A percentile compares a stretch with the other conserved stretches of the same genome.
Evolutionary conservation across 30 jellyfish, hydroid and myxozoan genomes (phyloP).

Genomic region (Rhopilema esculentum): DNA sequence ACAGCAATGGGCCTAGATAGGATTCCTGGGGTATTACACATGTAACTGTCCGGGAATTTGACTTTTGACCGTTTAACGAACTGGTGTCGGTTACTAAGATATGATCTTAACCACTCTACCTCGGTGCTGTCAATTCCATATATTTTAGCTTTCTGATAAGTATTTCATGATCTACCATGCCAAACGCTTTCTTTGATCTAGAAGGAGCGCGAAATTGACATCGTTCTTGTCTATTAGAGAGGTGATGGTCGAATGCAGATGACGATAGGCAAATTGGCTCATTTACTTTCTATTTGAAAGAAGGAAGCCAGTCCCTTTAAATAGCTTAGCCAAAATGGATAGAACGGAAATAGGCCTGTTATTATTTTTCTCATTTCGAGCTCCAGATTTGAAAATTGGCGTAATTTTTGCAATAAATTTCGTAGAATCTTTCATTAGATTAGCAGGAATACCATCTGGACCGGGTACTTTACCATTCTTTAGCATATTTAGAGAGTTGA

Average conservation of each 20-base stretch:
- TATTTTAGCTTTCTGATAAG: conserved; percentile 1
- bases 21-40: no score
- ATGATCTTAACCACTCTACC: neutral
- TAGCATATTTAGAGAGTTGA: no score
- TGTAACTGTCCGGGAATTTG: neutral
- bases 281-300: conserved; percentile 4
- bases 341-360: neutral
- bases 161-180: no score
- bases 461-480: neutral
- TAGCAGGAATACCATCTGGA: neutral
- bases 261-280: conserved; percentile 18
- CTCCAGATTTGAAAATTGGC: conserved; percentile 7
- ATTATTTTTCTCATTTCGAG: neutral
- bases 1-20: no score
- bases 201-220: conserved; percentile 15
- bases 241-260: conserved; percentile 1
- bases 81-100: conserved; percentile 6
- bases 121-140: neutral
- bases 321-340: neutral
- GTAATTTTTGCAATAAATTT: conserved; percentile 4
- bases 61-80: neutral
- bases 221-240: conserved; percentile 4
- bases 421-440: conserved; percentile 2
- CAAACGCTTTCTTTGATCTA: neutral
- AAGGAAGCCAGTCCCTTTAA: conserved; percentile 1